Base-by-base conservation (phyloP, 2,113 vertebrate species). In the Myotis lucifugus region DNA sequence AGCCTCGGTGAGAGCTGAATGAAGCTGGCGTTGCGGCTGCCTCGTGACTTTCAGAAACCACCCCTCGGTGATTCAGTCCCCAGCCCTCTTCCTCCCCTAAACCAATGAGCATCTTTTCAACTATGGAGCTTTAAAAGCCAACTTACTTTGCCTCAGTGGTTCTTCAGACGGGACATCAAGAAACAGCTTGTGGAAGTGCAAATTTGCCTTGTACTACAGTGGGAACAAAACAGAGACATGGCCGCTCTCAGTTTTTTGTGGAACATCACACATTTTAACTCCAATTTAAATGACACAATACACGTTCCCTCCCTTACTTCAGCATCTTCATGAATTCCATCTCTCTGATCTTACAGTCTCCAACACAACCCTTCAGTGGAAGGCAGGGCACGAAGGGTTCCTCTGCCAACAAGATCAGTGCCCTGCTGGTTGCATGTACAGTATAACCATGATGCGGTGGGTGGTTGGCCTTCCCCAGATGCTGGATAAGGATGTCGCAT, bases 181-280 rank as follows among this genome's bases (percentile, higher is more conserved):
- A 96, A 99, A 99, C 97, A 99, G 96, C 98, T 99, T 99, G 98
- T 99, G 99, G 97, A 99, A 99, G 76, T 99, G 99, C 96, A 98
- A 98, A 79, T 99, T 99, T 85, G 99, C 98, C 97, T 99, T 99
- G 19, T 99, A 98, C 99, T 99, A 94, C 87, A 98, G 97, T 6
- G 85, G 56, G 96, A 97, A 97, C 61, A 95, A 96, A 93, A 42
- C 3, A 61, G 72, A 37, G 72, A 37, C 0, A 1, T 54, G 5
- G 46, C 6, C 3, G 27, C 0, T 29, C 1, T 9, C 13, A 8
- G 5, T 14, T 25, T 59, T 64, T 64, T 15, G 1, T 7, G 52
- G 78, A 82, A 79, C 19, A 29, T 8, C 4, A 48, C 52, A 77
- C 2, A 48, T 46, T 66, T 61, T 32, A 84, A 81, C 40, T 59